phyloP scores from a whole-genome alignment of 2,888 invertebrate genomes.

The Orthosia gracilis region DNA sequence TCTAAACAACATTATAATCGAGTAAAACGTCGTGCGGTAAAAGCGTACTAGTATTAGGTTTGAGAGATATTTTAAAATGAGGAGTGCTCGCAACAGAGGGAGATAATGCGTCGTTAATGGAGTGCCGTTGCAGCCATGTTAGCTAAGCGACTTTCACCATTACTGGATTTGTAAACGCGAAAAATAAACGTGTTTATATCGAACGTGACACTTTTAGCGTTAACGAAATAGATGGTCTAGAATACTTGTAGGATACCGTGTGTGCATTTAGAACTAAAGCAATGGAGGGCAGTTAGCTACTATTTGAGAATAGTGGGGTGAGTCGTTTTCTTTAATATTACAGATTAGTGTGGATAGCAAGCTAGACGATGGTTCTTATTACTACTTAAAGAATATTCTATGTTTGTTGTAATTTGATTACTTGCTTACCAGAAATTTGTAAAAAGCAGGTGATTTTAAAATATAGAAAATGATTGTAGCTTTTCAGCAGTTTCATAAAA shows the following conservation, averaged over 20 bases:
- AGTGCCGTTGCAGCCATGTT: constrained; percentile 76
- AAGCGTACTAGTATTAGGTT: constrained; percentile 73
- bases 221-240: constrained; percentile 47
- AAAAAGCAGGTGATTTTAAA: neutral
- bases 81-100: constrained; percentile 75
- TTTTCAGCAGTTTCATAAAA: neutral
- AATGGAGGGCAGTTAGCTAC: neutral
- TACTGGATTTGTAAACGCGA: constrained; percentile 75
- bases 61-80: constrained; percentile 79
- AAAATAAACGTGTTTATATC: constrained; percentile 68
- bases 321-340: constrained; percentile 4
- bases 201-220: constrained; percentile 66
- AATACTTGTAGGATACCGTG: constrained; percentile 28
- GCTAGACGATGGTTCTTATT: neutral
- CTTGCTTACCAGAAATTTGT: neutral
- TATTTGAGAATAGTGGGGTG: constrained; percentile 1
- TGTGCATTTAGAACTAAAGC: constrained; percentile 29
- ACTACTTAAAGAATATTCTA: neutral
- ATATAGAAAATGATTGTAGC: neutral
- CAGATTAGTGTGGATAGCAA: neutral
- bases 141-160: constrained; percentile 77
- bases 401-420: neutral
- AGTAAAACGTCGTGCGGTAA: constrained; percentile 69
- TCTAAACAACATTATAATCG: constrained; percentile 66
- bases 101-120: constrained; percentile 86